Percentiles rank a stretch among this genome's conserved stretches.
Evolutionary conservation across 2,113 vertebrate genomes (phyloP).

Genomic region (Sorex fumeus): DNA sequence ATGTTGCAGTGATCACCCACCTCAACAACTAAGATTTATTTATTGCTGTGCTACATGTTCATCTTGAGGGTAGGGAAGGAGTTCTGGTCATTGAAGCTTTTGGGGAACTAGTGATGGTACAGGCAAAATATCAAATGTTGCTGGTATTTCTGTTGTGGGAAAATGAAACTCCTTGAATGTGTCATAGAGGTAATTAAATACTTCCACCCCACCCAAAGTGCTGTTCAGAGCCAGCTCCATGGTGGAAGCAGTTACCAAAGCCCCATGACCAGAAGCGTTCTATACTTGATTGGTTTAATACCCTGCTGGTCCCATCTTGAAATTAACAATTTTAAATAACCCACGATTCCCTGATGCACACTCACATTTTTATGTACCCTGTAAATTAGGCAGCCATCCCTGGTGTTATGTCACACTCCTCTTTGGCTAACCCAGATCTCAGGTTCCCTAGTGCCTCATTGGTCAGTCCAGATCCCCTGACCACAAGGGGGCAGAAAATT

Average conservation of each 20-base stretch:
- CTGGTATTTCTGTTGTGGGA: not conserved
- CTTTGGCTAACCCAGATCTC: not conserved
- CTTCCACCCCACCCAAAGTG: not conserved
- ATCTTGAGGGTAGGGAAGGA: no score
- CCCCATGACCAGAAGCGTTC: not conserved
- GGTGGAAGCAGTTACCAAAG: no score
- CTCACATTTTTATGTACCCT: not conserved
- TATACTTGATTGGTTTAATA: not conserved
- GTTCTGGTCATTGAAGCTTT: not conserved
- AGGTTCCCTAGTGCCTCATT: not conserved
- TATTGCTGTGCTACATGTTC: not conserved
- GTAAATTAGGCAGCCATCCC: not conserved
- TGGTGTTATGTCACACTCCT: not conserved
- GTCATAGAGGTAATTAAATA: not conserved
- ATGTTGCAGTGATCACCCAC: slow-evolving; percentile 9
- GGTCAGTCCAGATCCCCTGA: not conserved
- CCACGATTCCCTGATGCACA: not conserved
- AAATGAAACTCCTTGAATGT: not conserved
- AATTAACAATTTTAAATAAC: slow-evolving; percentile 10
- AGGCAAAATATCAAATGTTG: not conserved
- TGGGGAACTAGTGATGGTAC: not conserved
- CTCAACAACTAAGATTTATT: slow-evolving; percentile 10
- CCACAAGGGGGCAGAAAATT: slow-evolving; percentile 12
- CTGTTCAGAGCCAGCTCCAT: not conserved
- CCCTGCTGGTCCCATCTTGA: not conserved